Evolutionary conservation across 2,888 invertebrate genomes (phyloP).

Genomic region (Escarpia spicata): DNA sequence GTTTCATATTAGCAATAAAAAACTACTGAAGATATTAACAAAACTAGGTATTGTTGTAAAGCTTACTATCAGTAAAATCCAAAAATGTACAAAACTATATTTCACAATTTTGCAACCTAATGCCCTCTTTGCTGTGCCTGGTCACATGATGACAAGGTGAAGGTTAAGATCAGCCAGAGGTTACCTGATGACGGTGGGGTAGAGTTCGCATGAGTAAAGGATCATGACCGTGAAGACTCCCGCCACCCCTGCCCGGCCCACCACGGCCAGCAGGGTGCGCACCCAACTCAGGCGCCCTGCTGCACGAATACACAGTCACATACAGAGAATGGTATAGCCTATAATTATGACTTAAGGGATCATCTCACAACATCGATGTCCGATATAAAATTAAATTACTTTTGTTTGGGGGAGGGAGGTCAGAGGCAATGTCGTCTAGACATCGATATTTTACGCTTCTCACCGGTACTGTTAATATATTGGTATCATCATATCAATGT

Average conservation of each 20-base stretch:
- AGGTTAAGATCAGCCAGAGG: not conserved
- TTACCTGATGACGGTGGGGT: conserved; percentile 62
- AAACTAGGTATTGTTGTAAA: not conserved
- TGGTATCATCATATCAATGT: no score
- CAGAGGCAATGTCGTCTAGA: no score
- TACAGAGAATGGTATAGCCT: not conserved
- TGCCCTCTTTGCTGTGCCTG: no score
- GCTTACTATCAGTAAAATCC: not conserved
- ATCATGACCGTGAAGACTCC: conserved; percentile 67
- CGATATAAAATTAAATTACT: no score
- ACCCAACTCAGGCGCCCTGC: conserved; percentile 22
- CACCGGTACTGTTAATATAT: no score
- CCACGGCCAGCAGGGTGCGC: conserved; percentile 51
- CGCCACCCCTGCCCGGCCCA: conserved; percentile 67
- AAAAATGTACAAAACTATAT: no score
- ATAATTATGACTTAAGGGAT: not conserved
- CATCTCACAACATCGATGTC: no score
- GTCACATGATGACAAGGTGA: not conserved
- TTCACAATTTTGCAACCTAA: no score
- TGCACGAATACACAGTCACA: not conserved
- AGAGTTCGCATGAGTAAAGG: conserved; percentile 62
- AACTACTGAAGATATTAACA: not conserved
- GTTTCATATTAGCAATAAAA: not conserved
- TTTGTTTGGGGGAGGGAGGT: no score
- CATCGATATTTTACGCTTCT: no score